A percentile compares a stretch with the other conserved stretches of the same genome.
These are phyloP conservation scores for Himalopsyche japonica DNA, from an alignment of 2,888 invertebrate genomes.

Conservation along the genomic window DNA sequence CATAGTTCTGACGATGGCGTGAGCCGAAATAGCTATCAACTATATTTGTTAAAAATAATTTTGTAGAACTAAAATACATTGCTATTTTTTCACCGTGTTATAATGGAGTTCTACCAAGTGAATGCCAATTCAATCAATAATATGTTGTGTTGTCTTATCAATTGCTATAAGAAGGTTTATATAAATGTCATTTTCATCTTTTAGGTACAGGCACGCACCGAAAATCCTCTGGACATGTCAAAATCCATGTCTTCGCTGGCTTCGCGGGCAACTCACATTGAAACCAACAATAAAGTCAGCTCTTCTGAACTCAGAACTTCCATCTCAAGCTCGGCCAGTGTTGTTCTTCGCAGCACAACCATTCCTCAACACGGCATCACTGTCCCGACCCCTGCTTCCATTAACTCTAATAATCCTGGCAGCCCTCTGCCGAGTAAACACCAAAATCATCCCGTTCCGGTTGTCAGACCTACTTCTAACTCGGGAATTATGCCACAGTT, in stretches of 20 bases:
- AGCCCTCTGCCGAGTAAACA: not conserved
- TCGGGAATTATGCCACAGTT: not conserved
- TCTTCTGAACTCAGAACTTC: constrained; percentile 42
- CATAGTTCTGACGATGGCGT: too few species aligned
- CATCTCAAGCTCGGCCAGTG: constrained; percentile 40
- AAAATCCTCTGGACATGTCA: constrained; percentile 44
- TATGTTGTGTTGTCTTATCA: too few species aligned
- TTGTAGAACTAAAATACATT: too few species aligned
- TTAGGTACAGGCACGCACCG: constrained; percentile 26
- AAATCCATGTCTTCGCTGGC: constrained; percentile 43
- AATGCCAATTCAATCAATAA: too few species aligned
- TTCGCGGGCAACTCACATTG: constrained; percentile 40
- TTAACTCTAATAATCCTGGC: not conserved
- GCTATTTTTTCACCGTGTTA: too few species aligned
- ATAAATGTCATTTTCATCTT: not conserved
- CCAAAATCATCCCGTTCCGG: not conserved
- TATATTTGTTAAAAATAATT: too few species aligned
- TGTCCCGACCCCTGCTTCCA: not conserved
- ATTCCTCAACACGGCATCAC: not conserved
- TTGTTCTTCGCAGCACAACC: constrained; percentile 40
- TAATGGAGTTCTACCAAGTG: too few species aligned
- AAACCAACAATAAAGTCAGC: constrained; percentile 45
- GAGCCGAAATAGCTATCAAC: too few species aligned
- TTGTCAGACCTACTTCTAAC: constrained; percentile 15
- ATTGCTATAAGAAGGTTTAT: not conserved